These are phyloP conservation scores for Eulemur rufifrons DNA, from an alignment of 2,113 vertebrate genomes.

Conservation along the genomic window DNA sequence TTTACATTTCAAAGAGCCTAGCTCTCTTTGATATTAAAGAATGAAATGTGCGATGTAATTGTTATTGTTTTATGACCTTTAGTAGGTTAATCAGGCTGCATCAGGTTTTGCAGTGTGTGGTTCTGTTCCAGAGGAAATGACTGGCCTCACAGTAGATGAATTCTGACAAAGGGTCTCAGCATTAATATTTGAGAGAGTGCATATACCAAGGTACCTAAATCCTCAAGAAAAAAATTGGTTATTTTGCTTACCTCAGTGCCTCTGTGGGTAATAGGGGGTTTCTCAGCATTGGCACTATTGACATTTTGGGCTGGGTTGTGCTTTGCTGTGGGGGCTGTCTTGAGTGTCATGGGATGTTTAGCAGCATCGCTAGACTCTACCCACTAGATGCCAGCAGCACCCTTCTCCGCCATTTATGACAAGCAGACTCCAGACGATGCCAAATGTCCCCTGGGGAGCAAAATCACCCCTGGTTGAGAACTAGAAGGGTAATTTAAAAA, in stretches of 20 bases:
- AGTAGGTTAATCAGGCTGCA: conserved; percentile 68
- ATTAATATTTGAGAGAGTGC: conserved; percentile 20
- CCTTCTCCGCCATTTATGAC: background rate
- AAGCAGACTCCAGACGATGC: background rate
- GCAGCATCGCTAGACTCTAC: background rate
- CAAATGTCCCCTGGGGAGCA: background rate
- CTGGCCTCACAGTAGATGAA: background rate
- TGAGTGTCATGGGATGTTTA: background rate
- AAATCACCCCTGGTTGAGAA: background rate
- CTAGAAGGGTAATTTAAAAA: background rate
- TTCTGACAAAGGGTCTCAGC: conserved; percentile 13
- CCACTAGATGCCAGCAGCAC: background rate
- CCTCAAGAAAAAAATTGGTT: background rate
- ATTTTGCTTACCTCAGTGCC: background rate
- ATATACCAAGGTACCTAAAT: background rate
- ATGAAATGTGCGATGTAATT: conserved; percentile 62
- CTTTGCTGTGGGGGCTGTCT: background rate
- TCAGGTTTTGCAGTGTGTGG: conserved; percentile 9
- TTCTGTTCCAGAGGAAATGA: conserved; percentile 47
- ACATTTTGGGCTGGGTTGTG: background rate
- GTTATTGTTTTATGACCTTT: conserved; percentile 77
- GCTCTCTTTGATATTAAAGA: conserved; percentile 74
- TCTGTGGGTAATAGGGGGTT: background rate
- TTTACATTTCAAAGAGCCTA: conserved; percentile 78
- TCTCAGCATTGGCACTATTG: background rate